These are phyloP conservation scores for Gadopsis bispinosus DNA, from an alignment of 2,797 vertebrate species.

Conservation along the genomic window DNA sequence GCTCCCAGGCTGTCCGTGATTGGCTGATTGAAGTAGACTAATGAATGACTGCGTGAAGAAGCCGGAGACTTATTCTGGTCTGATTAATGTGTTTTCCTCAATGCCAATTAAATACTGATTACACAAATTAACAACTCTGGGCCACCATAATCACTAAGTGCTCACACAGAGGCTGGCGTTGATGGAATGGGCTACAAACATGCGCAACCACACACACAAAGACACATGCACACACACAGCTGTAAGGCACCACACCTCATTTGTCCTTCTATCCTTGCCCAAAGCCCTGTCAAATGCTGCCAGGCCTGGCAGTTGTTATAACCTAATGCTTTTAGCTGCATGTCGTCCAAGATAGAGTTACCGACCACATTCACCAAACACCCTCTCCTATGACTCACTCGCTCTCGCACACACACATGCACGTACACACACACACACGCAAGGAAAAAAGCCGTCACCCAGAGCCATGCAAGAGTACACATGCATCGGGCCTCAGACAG, in stretches of 20 bases:
- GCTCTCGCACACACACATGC: slow-evolving; percentile 4
- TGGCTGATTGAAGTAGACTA: slow-evolving; percentile 70
- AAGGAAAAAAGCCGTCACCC: slow-evolving; percentile 37
- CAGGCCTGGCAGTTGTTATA: slow-evolving; percentile 75
- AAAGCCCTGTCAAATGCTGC: slow-evolving; percentile 61
- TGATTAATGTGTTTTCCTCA: slow-evolving; percentile 83
- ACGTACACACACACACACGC: slow-evolving; percentile 29
- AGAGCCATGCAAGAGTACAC: slow-evolving; percentile 50
- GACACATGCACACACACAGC: slow-evolving; percentile 39
- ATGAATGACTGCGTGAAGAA: slow-evolving; percentile 70
- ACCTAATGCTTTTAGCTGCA: slow-evolving; percentile 78
- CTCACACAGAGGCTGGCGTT: slow-evolving; percentile 69
- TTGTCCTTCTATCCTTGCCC: slow-evolving; percentile 68
- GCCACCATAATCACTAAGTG: slow-evolving; percentile 77
- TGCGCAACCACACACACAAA: not conserved
- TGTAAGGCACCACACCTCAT: slow-evolving; percentile 70
- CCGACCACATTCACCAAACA: slow-evolving; percentile 66
- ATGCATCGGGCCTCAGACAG: slow-evolving; percentile 59
- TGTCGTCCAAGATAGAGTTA: slow-evolving; percentile 74
- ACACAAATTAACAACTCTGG: slow-evolving; percentile 81
- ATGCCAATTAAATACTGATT: slow-evolving; percentile 83
- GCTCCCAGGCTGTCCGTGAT: slow-evolving; percentile 57
- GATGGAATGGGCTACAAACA: slow-evolving; percentile 61
- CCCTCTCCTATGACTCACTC: slow-evolving; percentile 44
- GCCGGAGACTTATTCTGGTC: slow-evolving; percentile 74